Percentiles rank a stretch among this genome's conserved stretches.
These are phyloP conservation scores for Tenthredo scrophulariae DNA, from an alignment of 2,888 invertebrate species.

Conservation along the genomic window DNA sequence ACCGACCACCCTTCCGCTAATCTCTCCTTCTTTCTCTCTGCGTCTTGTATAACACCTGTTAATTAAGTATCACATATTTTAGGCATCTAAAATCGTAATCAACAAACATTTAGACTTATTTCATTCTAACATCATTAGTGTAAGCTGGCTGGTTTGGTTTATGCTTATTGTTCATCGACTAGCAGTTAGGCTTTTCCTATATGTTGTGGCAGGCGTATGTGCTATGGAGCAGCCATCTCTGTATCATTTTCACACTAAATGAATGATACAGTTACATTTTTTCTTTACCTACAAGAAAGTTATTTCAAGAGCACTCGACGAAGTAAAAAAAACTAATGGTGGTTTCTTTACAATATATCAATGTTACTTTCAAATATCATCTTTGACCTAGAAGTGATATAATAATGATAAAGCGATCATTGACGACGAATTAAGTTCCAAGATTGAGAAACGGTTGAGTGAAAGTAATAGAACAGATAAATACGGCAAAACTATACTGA, in stretches of 20 bases:
- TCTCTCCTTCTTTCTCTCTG: constrained; percentile 78
- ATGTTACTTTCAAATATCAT: neutral
- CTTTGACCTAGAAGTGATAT: constrained; percentile 1
- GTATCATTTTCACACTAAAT: constrained; percentile 8
- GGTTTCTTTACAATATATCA: neutral
- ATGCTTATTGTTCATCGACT: constrained; percentile 66
- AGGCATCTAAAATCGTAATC: constrained; percentile 72
- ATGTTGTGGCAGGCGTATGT: constrained; percentile 74
- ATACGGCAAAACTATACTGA: constrained; percentile 6
- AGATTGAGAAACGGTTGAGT: neutral
- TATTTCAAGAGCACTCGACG: neutral
- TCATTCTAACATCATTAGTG: constrained; percentile 74
- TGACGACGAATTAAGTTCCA: neutral
- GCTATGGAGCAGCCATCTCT: constrained; percentile 76
- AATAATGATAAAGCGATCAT: neutral
- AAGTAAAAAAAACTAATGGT: neutral
- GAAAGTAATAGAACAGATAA: neutral
- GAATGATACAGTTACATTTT: constrained; percentile 6
- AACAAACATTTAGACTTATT: constrained; percentile 59
- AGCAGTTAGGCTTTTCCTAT: constrained; percentile 76
- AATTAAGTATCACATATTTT: constrained; percentile 78
- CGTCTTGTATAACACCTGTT: constrained; percentile 78
- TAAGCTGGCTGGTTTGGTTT: constrained; percentile 74
- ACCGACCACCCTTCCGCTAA: constrained; percentile 78
- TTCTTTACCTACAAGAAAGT: neutral